Percentiles rank a stretch among this genome's conserved stretches.
These are phyloP conservation scores for Daktulosphaira vitifoliae DNA, from an alignment of 1,140 invertebrate species.

Conservation along the genomic window DNA sequence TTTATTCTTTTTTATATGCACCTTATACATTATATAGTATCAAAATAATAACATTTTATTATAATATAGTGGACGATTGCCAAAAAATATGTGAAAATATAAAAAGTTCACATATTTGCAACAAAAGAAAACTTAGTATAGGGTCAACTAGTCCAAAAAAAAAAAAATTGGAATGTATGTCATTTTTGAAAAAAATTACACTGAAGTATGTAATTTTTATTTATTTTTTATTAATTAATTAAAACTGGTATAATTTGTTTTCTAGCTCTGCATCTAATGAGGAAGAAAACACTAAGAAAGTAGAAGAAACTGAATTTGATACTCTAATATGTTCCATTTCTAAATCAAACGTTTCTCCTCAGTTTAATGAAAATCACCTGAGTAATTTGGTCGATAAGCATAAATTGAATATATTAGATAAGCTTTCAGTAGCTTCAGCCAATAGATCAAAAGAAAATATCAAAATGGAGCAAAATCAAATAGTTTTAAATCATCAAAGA, in stretches of 20 bases:
- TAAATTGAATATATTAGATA: too few relatives aligned
- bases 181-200: neutral
- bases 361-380: too few relatives aligned
- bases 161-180: neutral
- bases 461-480: neutral
- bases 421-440: too few relatives aligned
- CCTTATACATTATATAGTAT: too few relatives aligned
- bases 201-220: neutral
- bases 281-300: too few relatives aligned
- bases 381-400: too few relatives aligned
- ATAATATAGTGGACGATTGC: neutral
- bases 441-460: neutral
- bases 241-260: too few relatives aligned
- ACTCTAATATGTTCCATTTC: too few relatives aligned
- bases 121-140: neutral
- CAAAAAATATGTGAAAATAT: constrained; percentile 1
- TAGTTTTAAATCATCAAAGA: neutral
- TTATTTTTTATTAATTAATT: too few relatives aligned
- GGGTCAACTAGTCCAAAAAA: neutral
- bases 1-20: too few relatives aligned
- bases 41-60: neutral
- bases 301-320: too few relatives aligned
- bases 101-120: neutral
- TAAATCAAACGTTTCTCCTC: too few relatives aligned
- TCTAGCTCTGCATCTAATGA: neutral